phyloP scores from a whole-genome alignment of 2,888 invertebrate genomes.

The Ecliptopera silaceata region DNA sequence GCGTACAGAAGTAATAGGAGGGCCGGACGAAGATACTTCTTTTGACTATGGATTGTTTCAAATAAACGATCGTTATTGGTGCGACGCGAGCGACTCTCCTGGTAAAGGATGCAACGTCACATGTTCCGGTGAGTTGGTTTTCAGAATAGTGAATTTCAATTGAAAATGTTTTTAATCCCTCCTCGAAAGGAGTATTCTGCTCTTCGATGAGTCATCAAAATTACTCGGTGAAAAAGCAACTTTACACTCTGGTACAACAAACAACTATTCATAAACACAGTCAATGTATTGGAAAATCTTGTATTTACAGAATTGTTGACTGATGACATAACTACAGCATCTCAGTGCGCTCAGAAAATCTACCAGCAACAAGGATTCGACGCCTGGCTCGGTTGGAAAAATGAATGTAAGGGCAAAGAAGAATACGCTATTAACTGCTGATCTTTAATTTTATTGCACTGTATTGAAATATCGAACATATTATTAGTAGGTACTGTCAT shows the following conservation, averaged over 20 bases:
- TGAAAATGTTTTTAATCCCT: no score
- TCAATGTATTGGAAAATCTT: not conserved
- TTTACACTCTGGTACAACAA: no score
- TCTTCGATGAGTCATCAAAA: no score
- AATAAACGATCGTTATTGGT: slow-evolving; percentile 70
- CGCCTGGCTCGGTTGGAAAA: slow-evolving; percentile 69
- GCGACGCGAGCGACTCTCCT: slow-evolving; percentile 44
- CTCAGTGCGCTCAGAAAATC: slow-evolving; percentile 61
- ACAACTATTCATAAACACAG: no score
- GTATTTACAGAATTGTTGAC: slow-evolving; percentile 54
- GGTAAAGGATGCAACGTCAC: slow-evolving; percentile 63
- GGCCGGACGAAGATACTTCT: slow-evolving; percentile 71
- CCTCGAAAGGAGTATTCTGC: no score
- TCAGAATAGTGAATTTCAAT: not conserved
- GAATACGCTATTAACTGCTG: slow-evolving; percentile 19
- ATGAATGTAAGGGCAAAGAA: slow-evolving; percentile 41
- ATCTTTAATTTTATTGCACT: slow-evolving; percentile 19
- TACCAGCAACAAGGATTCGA: slow-evolving; percentile 58
- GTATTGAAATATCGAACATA: not conserved
- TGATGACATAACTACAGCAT: slow-evolving; percentile 58
- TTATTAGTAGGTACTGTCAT: no score
- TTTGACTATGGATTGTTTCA: slow-evolving; percentile 72
- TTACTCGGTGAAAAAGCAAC: no score
- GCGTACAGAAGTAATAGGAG: slow-evolving; percentile 71
- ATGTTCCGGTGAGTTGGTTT: slow-evolving; percentile 54